These are phyloP conservation scores for Callocephalon fimbriatum DNA, from an alignment of 2,113 vertebrate species.

Conservation along the genomic window DNA sequence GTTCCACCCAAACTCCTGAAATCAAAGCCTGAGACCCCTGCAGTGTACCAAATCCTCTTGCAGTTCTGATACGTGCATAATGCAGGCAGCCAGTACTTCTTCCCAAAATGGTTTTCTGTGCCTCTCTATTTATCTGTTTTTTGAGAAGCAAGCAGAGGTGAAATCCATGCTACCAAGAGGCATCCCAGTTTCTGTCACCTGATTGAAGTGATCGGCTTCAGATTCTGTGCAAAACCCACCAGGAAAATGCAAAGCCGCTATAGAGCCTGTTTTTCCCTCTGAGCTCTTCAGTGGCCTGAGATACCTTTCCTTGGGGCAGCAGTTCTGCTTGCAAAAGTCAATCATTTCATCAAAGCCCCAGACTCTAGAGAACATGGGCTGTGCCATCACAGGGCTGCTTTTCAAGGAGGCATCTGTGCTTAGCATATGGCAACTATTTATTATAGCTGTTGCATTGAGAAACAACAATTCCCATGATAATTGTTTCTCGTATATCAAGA, in stretches of 20 bases:
- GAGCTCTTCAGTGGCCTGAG: background rate
- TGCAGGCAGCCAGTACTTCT: background rate
- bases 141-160: background rate
- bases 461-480: conserved; percentile 81
- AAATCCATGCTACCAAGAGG: background rate
- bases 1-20: background rate
- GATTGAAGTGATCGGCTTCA: background rate
- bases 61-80: fast-evolving
- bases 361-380: conserved; percentile 66
- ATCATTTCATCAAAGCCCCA: conserved; percentile 60
- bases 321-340: conserved; percentile 54
- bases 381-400: conserved; percentile 71
- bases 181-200: background rate
- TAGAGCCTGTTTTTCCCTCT: background rate
- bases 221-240: background rate
- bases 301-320: conserved; percentile 39
- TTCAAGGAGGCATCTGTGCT: conserved; percentile 81
- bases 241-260: conserved; percentile 3
- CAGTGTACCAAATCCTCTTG: background rate
- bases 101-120: background rate
- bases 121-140: background rate
- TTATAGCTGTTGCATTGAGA: conserved; percentile 79
- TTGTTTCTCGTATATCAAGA: conserved; percentile 80
- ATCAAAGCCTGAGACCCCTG: background rate
- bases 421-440: conserved; percentile 84